Conservation (phyloP, 2,797 vertebrate species). For the Oryzias dopingdopingensis region DNA sequence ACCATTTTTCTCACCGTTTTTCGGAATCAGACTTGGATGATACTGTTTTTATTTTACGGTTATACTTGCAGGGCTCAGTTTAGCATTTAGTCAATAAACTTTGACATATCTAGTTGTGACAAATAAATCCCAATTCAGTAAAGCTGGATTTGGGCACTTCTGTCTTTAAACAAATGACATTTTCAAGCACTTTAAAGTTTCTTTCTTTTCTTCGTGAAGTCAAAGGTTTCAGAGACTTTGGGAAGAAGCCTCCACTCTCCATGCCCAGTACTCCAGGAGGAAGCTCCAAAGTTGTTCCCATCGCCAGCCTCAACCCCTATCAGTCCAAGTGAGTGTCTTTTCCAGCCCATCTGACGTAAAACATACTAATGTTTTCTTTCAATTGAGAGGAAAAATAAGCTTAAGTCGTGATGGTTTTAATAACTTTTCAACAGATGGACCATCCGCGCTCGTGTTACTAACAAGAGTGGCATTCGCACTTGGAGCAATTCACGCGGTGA, state of each 20-base stretch:
- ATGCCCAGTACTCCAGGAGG: slow-evolving; percentile 80
- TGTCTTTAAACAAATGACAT: slow-evolving; percentile 53
- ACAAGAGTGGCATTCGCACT: slow-evolving; percentile 90
- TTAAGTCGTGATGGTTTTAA: not conserved
- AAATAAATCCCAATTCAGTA: slow-evolving; percentile 51
- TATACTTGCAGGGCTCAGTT: slow-evolving; percentile 3
- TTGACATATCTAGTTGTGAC: slow-evolving; percentile 38
- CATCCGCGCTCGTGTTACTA: slow-evolving; percentile 92
- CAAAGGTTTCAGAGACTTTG: slow-evolving; percentile 78
- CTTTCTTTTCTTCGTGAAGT: slow-evolving; percentile 46
- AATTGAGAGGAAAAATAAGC: too few relatives aligned
- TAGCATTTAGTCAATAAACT: slow-evolving; percentile 30
- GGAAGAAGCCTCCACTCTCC: slow-evolving; percentile 69
- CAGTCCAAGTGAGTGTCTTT: slow-evolving; percentile 90
- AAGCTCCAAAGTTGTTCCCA: slow-evolving; percentile 88
- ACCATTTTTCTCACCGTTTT: slow-evolving; percentile 54
- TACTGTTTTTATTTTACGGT: slow-evolving; percentile 40
- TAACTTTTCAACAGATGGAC: slow-evolving; percentile 84
- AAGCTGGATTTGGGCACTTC: slow-evolving; percentile 59
- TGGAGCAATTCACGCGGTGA: slow-evolving; percentile 98
- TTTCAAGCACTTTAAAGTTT: not conserved
- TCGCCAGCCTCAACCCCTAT: slow-evolving; percentile 95
- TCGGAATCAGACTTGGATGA: slow-evolving; percentile 44
- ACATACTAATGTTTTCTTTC: too few relatives aligned
- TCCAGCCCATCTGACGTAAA: not conserved